These are phyloP conservation scores for Sycophila texana DNA, from an alignment of 2,888 invertebrate species.

Conservation along the genomic window DNA sequence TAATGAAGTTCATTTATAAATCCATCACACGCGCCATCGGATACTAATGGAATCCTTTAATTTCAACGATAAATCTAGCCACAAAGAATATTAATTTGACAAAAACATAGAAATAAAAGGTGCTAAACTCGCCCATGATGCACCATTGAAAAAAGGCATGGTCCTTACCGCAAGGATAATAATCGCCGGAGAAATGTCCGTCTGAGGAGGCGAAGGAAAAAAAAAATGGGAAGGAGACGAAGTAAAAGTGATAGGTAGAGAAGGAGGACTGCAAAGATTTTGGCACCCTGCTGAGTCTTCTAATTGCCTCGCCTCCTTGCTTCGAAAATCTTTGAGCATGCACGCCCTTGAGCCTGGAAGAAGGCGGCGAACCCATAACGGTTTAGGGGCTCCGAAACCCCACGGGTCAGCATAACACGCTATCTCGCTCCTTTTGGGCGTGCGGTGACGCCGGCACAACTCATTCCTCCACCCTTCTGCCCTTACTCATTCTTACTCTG, in stretches of 20 bases:
- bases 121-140: slow-evolving; percentile 2
- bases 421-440: slow-evolving; percentile 31
- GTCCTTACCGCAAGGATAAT: not conserved
- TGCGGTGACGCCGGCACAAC: slow-evolving; percentile 42
- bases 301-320: slow-evolving; percentile 73
- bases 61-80: not conserved
- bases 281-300: slow-evolving; percentile 74
- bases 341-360: slow-evolving; percentile 73
- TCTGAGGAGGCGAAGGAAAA: not conserved
- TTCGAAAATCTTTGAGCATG: slow-evolving; percentile 60
- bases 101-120: not conserved
- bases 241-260: slow-evolving; percentile 45
- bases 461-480: slow-evolving; percentile 52
- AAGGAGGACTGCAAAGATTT: slow-evolving; percentile 67
- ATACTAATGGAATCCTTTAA: too few relatives aligned
- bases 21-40: too few relatives aligned
- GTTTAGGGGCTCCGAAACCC: slow-evolving; percentile 65
- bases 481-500: slow-evolving; percentile 58
- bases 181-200: not conserved
- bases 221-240: slow-evolving; percentile 42
- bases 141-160: not conserved
- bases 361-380: slow-evolving; percentile 46
- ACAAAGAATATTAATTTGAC: slow-evolving; percentile 27
- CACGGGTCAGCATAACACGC: slow-evolving; percentile 56
- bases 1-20: too few relatives aligned